Conservation (phyloP, 2,113 vertebrate species). For the Chaetodon trifascialis region DNA sequence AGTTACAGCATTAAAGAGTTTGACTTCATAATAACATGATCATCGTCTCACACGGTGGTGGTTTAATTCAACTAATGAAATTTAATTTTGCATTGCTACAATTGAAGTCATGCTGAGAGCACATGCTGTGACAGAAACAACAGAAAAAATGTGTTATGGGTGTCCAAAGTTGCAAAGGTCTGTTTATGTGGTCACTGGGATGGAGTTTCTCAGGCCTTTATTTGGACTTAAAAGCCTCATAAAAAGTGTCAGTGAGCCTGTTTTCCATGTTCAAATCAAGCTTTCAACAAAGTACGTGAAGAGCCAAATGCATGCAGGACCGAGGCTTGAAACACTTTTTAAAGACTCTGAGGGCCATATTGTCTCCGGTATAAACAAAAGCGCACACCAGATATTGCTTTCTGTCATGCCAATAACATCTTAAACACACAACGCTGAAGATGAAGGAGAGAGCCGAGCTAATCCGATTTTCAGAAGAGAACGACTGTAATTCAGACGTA, state of each 20-base stretch:
- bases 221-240: neutral
- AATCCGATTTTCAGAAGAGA: conserved; percentile 58
- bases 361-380: conserved; percentile 43
- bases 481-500: conserved; percentile 54
- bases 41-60: neutral
- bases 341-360: neutral
- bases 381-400: conserved; percentile 55
- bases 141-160: neutral
- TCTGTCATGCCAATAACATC: conserved; percentile 53
- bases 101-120: too few species aligned
- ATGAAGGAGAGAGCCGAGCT: conserved; percentile 39
- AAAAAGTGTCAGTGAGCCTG: neutral
- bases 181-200: neutral
- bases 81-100: neutral
- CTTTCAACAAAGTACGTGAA: neutral
- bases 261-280: conserved; percentile 17
- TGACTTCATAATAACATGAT: neutral
- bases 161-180: neutral
- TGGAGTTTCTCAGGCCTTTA: neutral
- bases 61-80: neutral
- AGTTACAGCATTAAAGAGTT: too few species aligned
- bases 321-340: neutral
- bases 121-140: neutral
- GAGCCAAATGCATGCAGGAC: conserved; percentile 35
- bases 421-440: conserved; percentile 32